phyloP scores from a whole-genome alignment of 2,797 vertebrate species.

The Hyperoplus immaculatus region DNA sequence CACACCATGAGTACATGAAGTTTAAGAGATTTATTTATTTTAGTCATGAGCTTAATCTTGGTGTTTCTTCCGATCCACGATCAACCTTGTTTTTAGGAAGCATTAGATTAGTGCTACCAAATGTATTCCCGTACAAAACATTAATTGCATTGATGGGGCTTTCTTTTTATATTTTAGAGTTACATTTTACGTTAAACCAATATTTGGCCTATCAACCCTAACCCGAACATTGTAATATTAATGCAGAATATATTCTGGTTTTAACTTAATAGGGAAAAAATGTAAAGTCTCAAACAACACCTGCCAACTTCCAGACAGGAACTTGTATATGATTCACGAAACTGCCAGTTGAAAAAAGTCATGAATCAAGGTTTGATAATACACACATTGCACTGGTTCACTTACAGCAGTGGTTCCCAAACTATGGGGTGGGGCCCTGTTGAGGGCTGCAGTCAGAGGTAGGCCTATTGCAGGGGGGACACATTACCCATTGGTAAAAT shows the following conservation, averaged over 20 bases:
- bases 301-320: slow-evolving; percentile 10
- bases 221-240: not conserved
- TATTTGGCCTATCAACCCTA: too few species aligned
- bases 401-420: slow-evolving; percentile 50
- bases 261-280: slow-evolving; percentile 7
- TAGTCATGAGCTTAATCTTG: slow-evolving; percentile 31
- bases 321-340: slow-evolving; percentile 6
- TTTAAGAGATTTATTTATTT: not conserved
- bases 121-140: slow-evolving; percentile 26
- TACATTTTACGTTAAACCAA: slow-evolving; percentile 10
- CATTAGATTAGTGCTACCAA: slow-evolving; percentile 13
- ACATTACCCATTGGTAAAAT: not conserved
- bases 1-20: slow-evolving; percentile 37
- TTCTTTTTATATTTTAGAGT: not conserved
- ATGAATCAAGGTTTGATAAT: slow-evolving; percentile 25
- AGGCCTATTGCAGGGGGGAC: not conserved
- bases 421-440: slow-evolving; percentile 13
- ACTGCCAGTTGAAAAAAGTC: not conserved
- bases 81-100: slow-evolving; percentile 11
- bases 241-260: slow-evolving; percentile 10
- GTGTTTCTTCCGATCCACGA: slow-evolving; percentile 5
- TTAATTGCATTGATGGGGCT: not conserved
- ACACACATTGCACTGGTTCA: slow-evolving; percentile 17
- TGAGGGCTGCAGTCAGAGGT: not conserved
- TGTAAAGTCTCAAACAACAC: not conserved